phyloP scores from a whole-genome alignment of 1,140 invertebrate species.

The Cotesia vestalis region DNA sequence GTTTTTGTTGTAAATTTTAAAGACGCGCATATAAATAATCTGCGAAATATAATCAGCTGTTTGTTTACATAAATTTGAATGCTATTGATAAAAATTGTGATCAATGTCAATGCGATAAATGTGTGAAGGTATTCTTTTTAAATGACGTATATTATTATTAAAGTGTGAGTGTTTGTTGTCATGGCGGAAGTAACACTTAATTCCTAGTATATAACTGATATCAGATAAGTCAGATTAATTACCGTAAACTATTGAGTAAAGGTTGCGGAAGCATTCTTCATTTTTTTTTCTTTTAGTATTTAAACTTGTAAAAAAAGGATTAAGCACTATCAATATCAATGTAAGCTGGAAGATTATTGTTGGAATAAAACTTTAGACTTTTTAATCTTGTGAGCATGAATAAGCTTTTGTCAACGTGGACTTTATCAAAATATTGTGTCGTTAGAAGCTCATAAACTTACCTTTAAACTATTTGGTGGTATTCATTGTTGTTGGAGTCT shows the following conservation, averaged over 20 bases:
- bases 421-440: no score
- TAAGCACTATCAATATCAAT: no score
- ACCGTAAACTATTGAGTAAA: background rate
- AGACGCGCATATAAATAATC: no score
- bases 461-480: no score
- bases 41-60: background rate
- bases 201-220: slow-evolving; percentile 4
- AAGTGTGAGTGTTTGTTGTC: background rate
- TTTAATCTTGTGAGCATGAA: no score
- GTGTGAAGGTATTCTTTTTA: background rate
- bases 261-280: background rate
- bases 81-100: background rate
- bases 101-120: background rate
- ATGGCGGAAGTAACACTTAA: background rate
- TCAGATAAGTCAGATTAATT: background rate
- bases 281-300: background rate
- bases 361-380: no score
- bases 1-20: no score
- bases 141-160: background rate
- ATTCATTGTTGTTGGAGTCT: no score
- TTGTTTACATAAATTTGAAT: background rate
- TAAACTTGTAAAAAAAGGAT: no score
- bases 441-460: no score
- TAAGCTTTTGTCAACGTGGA: no score
- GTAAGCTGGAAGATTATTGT: no score